Evolutionary conservation across 2,797 vertebrate genomes (phyloP), one percentile per base, ranked within the genome.

Genomic region (Kryptopterus vitreolus): DNA sequence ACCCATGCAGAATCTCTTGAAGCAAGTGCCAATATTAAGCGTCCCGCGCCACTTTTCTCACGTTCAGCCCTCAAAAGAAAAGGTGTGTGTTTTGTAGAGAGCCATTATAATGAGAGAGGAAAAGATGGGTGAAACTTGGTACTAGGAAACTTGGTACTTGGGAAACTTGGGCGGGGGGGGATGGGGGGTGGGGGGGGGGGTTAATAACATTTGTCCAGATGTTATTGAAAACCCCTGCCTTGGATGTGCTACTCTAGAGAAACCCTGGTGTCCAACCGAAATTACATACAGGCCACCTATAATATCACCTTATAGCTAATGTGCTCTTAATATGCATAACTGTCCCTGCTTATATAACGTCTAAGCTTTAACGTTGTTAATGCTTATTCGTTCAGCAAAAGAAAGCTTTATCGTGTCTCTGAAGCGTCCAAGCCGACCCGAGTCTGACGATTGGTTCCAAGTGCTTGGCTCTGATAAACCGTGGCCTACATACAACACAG

Each of bases 1-100:
- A 99, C 97, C 3, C 96, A 98, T 88, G 96, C 95, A 0, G 96
- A 99, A 91, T 96, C 95, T 4, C 93, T 96, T 73, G 95, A 99
- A 90, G 97, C 96, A 11, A 98, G 97, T 29, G 94, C 96, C 70
- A 90, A 96, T 86, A 99, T 98, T 1, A 95, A 95, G 88, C 94
- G 97, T 0, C 95, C 96, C 0, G 96, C 97, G 0, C 98, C 97
- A 7, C 95, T 92, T 80, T 98, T 99, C 38, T 92, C 96, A 48
- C 95, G 97, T 35, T 96, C 96, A 6, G 95, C 96, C 7, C 97
- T 96, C 91, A 98, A 98, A 90, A 93, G 96, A 83, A 96, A 95
- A 94, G 96, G 98, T 98, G 87, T 75, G 93, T 90, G 71, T 15
- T 20, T 24, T 76, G 13, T 58, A n/a, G 16, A 0, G 1, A 38